Base-by-base conservation (phyloP, 1,140 invertebrate genomes). In the Reticulitermes speratus region DNA sequence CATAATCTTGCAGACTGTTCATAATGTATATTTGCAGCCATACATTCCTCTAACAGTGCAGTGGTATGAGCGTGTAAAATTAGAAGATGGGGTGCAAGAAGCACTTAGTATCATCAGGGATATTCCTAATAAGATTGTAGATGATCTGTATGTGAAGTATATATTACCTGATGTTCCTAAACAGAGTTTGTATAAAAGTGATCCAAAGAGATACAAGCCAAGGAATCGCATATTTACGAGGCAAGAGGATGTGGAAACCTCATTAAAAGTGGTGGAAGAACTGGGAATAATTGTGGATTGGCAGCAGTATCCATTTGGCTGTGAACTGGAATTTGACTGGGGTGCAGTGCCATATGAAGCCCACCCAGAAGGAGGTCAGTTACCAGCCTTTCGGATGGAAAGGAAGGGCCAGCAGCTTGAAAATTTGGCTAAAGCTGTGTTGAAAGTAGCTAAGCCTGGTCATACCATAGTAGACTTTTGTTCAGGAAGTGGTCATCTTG, bases 381-480 rank as follows among this genome's bases (percentile, higher is more conserved):
- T 99, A 84, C 98, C 98, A 21, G 90, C 92, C 88, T 92, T 93
- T 30, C 93, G 98, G 83, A 91, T 95, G 8, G 89, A 93, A 44
- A 93, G 96, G 86, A 99, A 99, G 92, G 95, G 95, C 83, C 94
- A 98, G 88, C 98, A 99, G 90, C 89, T 99, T 44, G 95, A 98
- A 91, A 98, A 97, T 90, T 91, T 99, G 87, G 94, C 94, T n/a
- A 94, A 95, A 89, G 95, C 96, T 38, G 95, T 97, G 0, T 89
- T 96, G 3, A 93, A 94, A 83, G 90, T 98, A 82, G 95, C 94
- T 0, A 86, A 87, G 75, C 84, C 88, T 44, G 88, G 91, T 86
- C 89, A 94, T 88, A 91, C 93, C 25, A 97, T 99, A 88, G 96
- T 99, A 6, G 98, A 99, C 90, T 99, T 99, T 91, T 99, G 98